These are phyloP conservation scores for Gopherus evgoodei DNA, from an alignment of 2,113 vertebrate genomes.

Conservation along the genomic window DNA sequence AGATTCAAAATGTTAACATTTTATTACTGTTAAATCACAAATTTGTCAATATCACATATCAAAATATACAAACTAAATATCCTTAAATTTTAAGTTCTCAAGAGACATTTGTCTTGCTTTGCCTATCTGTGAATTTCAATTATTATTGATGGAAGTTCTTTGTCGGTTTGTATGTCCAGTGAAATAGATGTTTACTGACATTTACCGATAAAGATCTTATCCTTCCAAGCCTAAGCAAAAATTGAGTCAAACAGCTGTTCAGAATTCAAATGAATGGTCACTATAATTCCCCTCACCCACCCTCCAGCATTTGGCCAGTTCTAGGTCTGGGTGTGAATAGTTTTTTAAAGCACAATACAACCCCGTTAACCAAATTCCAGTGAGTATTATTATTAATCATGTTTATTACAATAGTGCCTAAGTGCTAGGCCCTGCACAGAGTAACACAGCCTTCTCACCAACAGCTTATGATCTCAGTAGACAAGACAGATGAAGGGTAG, in stretches of 20 bases:
- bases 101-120: background rate
- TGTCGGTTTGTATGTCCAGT: background rate
- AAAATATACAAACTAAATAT: background rate
- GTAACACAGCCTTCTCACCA: background rate
- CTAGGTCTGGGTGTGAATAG: slow-evolving; percentile 1
- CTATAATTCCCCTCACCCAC: too few species aligned
- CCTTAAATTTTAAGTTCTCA: background rate
- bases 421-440: background rate
- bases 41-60: background rate
- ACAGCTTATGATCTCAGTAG: too few species aligned
- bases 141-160: background rate
- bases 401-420: background rate
- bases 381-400: background rate
- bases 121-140: background rate
- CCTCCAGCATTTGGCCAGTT: slow-evolving; percentile 12
- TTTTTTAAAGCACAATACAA: slow-evolving; percentile 24
- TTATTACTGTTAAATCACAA: background rate
- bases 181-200: background rate
- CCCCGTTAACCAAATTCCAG: slow-evolving; percentile 62
- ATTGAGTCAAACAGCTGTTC: background rate
- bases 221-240: background rate
- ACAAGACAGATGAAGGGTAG: too few species aligned
- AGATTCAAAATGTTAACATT: background rate
- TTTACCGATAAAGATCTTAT: background rate
- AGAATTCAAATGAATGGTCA: background rate